Evolutionary conservation across 2,888 invertebrate species (phyloP), one percentile per base, ranked within the genome.

Genomic region (Hydraecia micacea): DNA sequence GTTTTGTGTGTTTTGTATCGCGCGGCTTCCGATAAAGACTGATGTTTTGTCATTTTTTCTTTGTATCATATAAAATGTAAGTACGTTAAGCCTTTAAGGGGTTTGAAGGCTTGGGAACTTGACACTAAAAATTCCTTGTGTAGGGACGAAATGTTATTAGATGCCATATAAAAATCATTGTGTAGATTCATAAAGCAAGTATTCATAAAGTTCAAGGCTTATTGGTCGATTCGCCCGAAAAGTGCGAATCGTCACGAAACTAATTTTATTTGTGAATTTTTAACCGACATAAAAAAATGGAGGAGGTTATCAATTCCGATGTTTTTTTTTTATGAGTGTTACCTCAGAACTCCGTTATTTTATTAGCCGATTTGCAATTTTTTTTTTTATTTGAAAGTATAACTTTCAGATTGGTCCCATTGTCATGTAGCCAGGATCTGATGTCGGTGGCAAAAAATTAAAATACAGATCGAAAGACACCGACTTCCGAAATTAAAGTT

Each of bases 1-100:
- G 63, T 60, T 58, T 52, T 62, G 69, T 73, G 62, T 77, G 63
- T 73, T 60, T 73, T 62, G 46, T 73, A 55, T 60, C 25, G n/a
- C 39, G 0, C 15, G 6, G 65, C 42, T 78, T 70, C 2, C n/a
- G 39, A 73, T 70, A 75, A 63, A 46, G 32, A 73, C 39, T 58
- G 62, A 13, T 18, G 25, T 62, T 39, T 80, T 74, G 36, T 63
- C 1, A 9, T 67, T 65, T 70, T 11, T 65, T 55, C 36, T 58
- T 68, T 32, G 18, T 21, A 18, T 68, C 21, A 8, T 21, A 2
- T 46, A 28, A 4, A 46, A 7, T 21, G 11, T 15, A 62, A 18
- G 62, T 62, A 9, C 25, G 39, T n/a, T 39, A n/a, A 65, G 39
- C 25, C 39, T 65, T 25, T 8, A 65, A n/a, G n/a, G 8, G 39